phyloP scores from a whole-genome alignment of 1,140 invertebrate species.

The Diuraphis noxia region DNA sequence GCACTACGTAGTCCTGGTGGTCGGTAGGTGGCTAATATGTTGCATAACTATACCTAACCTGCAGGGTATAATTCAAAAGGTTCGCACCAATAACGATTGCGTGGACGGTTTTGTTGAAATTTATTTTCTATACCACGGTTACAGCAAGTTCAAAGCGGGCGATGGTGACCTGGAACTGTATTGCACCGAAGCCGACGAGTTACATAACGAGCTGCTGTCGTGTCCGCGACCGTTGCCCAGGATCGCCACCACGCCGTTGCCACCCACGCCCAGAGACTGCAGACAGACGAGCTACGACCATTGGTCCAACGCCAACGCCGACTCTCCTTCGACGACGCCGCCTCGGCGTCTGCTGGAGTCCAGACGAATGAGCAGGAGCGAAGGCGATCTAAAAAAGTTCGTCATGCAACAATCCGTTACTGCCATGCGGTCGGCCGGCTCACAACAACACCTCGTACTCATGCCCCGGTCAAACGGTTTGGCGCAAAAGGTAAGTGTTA shows the following conservation, averaged over 20 bases:
- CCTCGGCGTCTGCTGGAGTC: conserved; percentile 56
- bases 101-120: neutral
- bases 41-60: no score
- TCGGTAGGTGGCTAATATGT: no score
- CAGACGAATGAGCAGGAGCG: conserved; percentile 63
- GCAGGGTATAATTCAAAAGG: no score
- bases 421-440: conserved; percentile 31
- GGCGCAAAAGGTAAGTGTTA: conserved; percentile 14
- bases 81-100: neutral
- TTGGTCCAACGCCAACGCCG: neutral
- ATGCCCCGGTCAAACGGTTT: neutral
- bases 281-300: neutral
- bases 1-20: no score
- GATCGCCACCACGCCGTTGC: conserved; percentile 54
- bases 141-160: conserved; percentile 62
- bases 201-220: conserved; percentile 49
- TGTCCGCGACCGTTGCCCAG: conserved; percentile 50
- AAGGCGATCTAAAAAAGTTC: conserved; percentile 61
- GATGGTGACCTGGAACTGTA: conserved; percentile 63
- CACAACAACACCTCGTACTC: conserved; percentile 4
- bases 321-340: conserved; percentile 49
- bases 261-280: conserved; percentile 38
- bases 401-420: conserved; percentile 50
- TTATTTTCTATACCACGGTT: conserved; percentile 33
- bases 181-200: conserved; percentile 60